Evolutionary conservation across 1,140 invertebrate species (phyloP), one percentile per base, ranked within the genome.

Genomic region (Trichoplusia ni): DNA sequence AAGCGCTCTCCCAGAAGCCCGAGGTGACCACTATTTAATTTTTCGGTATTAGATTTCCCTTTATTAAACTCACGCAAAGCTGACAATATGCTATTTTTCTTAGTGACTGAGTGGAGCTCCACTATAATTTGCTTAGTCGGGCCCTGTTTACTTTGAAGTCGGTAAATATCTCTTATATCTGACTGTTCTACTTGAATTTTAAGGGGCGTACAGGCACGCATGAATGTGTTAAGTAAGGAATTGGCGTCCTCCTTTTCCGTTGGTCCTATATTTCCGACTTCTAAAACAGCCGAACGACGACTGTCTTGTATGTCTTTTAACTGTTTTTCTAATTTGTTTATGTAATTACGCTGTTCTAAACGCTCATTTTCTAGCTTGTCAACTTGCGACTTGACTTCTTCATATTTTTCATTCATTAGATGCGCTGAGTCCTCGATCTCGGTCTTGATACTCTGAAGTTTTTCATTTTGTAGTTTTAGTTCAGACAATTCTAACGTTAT

Each of bases 91-190:
- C 11, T 35, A 2, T 2, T 4, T 11, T 35, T 35, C 2, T 6
- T 35, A 11, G 31, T 6, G 8, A 61, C 59, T 4, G 18, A 38
- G 1, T 23, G 31, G 13, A 61, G 49, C 11, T 61, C 59, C 8
- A 14, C 59, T 2, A 61, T 25, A 1, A 61, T 61, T 1, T 42
- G 62, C 25, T 37, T 53, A 19, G 42, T 63, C 3, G 47, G 33
- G 1, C 47, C 60, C 33, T 53, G 53, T 31, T 63, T 63, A 3
- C 60, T 47, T 4, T 46, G 60, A 4, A 63, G 25, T 0, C 60
- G 46, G n/a, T 53, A 63, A 1, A 63, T 27, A n/a, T 63, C 60
- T 14, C 60, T 37, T 8, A 63, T 38, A 11, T 21, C 38, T n/a
- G 4, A 18, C 38, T 9, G 38, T 19, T 21, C 7, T 7, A 27